These are phyloP conservation scores for Falco naumanni DNA, from an alignment of 2,797 vertebrate genomes.

Conservation along the genomic window DNA sequence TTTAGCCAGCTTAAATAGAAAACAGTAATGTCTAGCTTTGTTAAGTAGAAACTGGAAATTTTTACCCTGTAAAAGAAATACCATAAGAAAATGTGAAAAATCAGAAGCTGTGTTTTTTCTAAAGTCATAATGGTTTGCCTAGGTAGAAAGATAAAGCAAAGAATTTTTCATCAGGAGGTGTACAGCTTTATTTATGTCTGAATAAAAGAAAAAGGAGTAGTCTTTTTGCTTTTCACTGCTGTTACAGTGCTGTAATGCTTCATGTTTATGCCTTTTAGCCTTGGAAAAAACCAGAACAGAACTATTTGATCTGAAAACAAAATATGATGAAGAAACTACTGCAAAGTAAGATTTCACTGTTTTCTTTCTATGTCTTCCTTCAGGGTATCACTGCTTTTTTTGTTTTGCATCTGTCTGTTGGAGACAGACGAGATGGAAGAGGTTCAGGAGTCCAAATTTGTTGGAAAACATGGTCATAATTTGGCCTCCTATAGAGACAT, in stretches of 20 bases:
- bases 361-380: slow-evolving; percentile 5
- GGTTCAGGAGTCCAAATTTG: not conserved
- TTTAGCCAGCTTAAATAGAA: slow-evolving; percentile 2
- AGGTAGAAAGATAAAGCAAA: not conserved
- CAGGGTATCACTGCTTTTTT: slow-evolving; percentile 10
- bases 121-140: slow-evolving; percentile 1
- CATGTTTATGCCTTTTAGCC: slow-evolving; percentile 81
- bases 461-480: slow-evolving; percentile 39
- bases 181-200: slow-evolving; percentile 29
- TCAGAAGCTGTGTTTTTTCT: not conserved
- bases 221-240: not conserved
- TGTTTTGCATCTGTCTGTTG: not conserved
- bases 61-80: not conserved
- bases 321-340: slow-evolving; percentile 97
- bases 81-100: not conserved
- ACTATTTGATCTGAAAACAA: slow-evolving; percentile 99
- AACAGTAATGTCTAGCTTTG: not conserved
- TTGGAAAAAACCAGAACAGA: slow-evolving; percentile 98
- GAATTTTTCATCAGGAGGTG: slow-evolving; percentile 4
- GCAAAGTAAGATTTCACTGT: slow-evolving; percentile 89
- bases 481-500: slow-evolving; percentile 41
- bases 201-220: not conserved
- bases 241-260: slow-evolving; percentile 54
- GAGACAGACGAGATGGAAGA: not conserved
- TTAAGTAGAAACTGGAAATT: not conserved